These are phyloP conservation scores for Stramonita haemastoma DNA, from an alignment of 2,888 invertebrate genomes.

Conservation along the genomic window DNA sequence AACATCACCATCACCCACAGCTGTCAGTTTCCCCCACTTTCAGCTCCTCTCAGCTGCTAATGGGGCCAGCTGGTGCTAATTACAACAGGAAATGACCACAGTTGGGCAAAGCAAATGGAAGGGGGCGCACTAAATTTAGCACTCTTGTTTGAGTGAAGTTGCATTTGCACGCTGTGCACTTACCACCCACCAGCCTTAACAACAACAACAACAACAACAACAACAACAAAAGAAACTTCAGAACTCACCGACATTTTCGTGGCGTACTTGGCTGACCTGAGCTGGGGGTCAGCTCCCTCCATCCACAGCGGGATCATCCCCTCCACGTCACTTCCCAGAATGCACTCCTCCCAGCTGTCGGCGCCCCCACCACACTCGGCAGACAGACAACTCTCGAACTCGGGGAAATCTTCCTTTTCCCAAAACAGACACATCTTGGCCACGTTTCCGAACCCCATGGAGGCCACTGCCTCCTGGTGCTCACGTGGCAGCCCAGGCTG, in stretches of 20 bases:
- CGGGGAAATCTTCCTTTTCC: not conserved
- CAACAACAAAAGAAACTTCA: not conserved
- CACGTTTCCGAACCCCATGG: conserved; percentile 40
- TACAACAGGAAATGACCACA: no score
- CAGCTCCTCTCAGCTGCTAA: no score
- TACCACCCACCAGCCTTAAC: no score
- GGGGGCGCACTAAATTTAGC: no score
- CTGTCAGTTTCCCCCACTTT: no score
- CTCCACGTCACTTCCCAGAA: conserved; percentile 26
- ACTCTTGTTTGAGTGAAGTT: no score
- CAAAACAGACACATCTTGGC: conserved; percentile 37
- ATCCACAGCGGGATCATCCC: conserved; percentile 19
- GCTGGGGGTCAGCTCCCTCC: not conserved
- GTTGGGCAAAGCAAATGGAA: no score
- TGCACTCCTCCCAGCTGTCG: not conserved
- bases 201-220: not conserved
- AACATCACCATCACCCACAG: not conserved
- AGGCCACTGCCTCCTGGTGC: conserved; percentile 15
- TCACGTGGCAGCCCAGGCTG: not conserved
- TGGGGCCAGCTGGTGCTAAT: no score
- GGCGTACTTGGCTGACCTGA: conserved; percentile 7
- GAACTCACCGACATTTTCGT: not conserved
- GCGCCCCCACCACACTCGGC: not conserved
- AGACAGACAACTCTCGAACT: not conserved
- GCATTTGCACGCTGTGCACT: no score